Conservation (phyloP, 2,113 vertebrate genomes). For the Microtus oregoni region DNA sequence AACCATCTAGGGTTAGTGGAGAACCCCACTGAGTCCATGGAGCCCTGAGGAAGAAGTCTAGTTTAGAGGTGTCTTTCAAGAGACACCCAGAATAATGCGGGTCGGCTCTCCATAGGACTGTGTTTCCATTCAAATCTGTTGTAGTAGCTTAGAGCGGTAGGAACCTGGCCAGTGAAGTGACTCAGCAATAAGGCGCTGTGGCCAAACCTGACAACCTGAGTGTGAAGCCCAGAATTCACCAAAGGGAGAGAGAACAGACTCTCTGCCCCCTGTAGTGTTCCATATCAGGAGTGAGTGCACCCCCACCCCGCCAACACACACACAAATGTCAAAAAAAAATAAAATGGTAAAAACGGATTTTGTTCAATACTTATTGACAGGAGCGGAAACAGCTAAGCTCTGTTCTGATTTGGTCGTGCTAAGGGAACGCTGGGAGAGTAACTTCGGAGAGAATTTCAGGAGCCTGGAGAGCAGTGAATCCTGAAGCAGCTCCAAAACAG, state of each 20-base stretch:
- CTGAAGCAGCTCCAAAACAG: accelerated
- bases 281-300: not conserved
- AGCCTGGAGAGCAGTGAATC: not conserved
- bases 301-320: not conserved
- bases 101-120: not conserved
- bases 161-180: too few species aligned
- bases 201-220: not conserved
- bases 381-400: not conserved
- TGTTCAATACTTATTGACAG: not conserved
- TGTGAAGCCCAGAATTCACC: not conserved
- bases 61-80: not conserved
- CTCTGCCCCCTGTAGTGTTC: not conserved
- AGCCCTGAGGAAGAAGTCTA: not conserved
- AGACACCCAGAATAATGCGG: not conserved
- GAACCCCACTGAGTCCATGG: not conserved
- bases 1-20: not conserved
- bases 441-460: not conserved
- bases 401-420: not conserved
- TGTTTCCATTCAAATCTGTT: not conserved
- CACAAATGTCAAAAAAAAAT: not conserved
- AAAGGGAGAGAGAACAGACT: not conserved
- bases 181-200: not conserved
- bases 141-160: not conserved
- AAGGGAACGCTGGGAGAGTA: too few species aligned
- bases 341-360: not conserved